Conservation (phyloP, 2,113 vertebrate genomes). For the Vidua macroura region DNA sequence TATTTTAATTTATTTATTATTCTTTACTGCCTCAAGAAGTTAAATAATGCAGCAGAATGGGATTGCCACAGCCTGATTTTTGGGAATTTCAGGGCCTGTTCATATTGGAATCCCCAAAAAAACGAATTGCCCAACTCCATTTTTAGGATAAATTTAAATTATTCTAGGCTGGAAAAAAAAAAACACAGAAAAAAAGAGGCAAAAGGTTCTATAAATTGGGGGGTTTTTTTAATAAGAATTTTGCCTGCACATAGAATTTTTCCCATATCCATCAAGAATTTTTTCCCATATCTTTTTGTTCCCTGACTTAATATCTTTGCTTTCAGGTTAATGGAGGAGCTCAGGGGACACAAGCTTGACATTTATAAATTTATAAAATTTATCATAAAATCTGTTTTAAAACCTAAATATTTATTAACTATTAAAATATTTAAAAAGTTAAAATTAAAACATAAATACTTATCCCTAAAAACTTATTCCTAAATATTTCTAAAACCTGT, state of each 20-base stretch:
- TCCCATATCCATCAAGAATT: background rate
- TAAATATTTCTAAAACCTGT: background rate
- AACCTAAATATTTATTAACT: no score
- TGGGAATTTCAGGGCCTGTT: constrained; percentile 24
- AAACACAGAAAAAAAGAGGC: background rate
- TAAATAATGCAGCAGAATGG: background rate
- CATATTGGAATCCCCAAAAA: constrained; percentile 49
- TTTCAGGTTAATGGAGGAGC: background rate
- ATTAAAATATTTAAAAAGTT: background rate
- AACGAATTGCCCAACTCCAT: constrained; percentile 47
- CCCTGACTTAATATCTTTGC: background rate
- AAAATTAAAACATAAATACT: background rate
- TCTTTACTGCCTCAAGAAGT: background rate
- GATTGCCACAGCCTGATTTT: background rate
- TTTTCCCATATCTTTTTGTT: background rate
- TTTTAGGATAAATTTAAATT: constrained; percentile 24
- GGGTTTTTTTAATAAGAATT: background rate
- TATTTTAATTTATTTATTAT: background rate
- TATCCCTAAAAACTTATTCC: background rate
- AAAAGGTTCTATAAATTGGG: background rate
- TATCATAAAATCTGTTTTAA: background rate
- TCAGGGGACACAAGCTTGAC: background rate
- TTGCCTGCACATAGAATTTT: background rate
- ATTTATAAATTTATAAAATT: background rate
- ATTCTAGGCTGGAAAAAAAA: constrained; percentile 4